A percentile compares a stretch with the other conserved stretches of the same genome.
phyloP scores from a whole-genome alignment of 2,888 invertebrate genomes.

The Phyllotreta striolata region DNA sequence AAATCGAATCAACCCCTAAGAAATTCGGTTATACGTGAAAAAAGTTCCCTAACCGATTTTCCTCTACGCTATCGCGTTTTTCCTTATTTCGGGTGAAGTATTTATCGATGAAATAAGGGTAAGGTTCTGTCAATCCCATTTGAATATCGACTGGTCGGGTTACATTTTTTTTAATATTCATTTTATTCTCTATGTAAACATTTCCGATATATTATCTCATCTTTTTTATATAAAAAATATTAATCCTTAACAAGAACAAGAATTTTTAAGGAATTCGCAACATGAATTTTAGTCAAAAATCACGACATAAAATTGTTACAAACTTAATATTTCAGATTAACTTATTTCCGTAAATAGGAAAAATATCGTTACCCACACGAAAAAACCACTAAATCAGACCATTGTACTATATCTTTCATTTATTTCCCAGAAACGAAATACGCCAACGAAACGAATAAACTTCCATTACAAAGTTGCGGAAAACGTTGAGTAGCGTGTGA shows the following conservation, averaged over 20 bases:
- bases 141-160: conserved; percentile 2
- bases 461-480: conserved; percentile 20
- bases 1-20: conserved; percentile 9
- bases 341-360: background rate
- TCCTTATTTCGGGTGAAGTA: conserved; percentile 16
- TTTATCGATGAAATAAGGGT: conserved; percentile 12
- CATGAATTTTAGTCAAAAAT: too few relatives aligned
- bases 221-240: background rate
- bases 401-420: background rate
- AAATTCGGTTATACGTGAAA: conserved; percentile 13
- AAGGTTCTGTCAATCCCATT: conserved; percentile 1
- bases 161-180: background rate
- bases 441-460: conserved; percentile 8
- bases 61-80: conserved; percentile 2
- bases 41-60: conserved; percentile 10
- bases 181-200: conserved; percentile 1
- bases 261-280: background rate
- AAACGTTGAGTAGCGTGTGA: conserved; percentile 20
- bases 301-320: too few relatives aligned
- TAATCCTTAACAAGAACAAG: background rate
- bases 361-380: conserved; percentile 5
- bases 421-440: conserved; percentile 8
- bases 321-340: background rate
- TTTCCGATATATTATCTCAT: background rate
- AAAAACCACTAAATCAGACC: background rate